Evolutionary conservation across 92 coral and sea anemone species (phyloP).

Genomic region (Meandrina meandrites): DNA sequence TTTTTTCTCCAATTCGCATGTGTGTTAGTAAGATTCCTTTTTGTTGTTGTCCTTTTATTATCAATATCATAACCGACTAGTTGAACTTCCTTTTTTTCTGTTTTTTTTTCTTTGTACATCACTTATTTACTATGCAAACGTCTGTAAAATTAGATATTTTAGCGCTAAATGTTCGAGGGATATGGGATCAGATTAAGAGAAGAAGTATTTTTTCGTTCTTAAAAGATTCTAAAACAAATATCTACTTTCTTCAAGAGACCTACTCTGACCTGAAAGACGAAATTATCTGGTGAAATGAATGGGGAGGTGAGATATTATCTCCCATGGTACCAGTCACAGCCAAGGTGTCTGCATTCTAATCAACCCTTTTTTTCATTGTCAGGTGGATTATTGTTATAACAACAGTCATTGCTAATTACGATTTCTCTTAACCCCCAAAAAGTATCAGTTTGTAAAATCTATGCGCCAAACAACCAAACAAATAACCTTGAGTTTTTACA

Average conservation of each 20-base stretch:
- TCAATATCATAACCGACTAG: background rate
- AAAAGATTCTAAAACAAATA: background rate
- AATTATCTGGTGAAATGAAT: background rate
- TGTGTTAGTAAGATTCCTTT: background rate
- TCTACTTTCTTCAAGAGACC: no score
- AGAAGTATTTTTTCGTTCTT: background rate
- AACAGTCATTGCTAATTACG: no score
- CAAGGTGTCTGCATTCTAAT: background rate
- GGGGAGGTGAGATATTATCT: background rate
- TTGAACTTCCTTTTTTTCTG: background rate
- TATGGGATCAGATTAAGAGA: background rate
- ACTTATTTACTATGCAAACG: background rate
- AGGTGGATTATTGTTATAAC: background rate
- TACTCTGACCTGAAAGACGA: no score
- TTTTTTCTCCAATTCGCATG: background rate
- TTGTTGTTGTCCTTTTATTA: constrained; percentile 2
- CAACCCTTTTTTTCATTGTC: background rate
- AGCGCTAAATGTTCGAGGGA: background rate
- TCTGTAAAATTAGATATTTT: background rate
- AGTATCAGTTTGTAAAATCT: no score
- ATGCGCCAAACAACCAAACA: no score
- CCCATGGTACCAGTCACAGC: background rate
- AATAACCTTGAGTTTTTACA: no score
- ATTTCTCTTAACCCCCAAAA: no score
- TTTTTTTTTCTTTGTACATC: background rate